Conservation (phyloP, 2,113 vertebrate genomes). For the Lepus europaeus region DNA sequence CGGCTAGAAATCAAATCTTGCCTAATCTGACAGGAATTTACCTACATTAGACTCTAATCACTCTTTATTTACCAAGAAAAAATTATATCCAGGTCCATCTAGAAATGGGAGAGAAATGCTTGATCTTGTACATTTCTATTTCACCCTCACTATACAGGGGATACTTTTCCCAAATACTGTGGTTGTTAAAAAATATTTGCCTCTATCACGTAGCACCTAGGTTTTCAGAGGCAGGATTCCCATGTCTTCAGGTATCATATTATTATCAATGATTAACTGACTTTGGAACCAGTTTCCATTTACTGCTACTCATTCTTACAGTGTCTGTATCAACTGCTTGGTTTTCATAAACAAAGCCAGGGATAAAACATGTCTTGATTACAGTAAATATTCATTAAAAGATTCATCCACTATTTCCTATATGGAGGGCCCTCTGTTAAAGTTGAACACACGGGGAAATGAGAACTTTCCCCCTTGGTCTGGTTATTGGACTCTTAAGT, state of each 20-base stretch:
- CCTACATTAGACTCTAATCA: background rate
- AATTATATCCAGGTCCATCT: background rate
- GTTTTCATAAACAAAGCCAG: background rate
- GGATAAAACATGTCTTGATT: background rate
- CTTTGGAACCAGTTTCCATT: background rate
- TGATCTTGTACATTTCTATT: background rate
- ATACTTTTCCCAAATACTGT: background rate
- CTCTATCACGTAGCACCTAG: background rate
- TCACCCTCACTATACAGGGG: background rate
- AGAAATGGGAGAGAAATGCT: background rate
- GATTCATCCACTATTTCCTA: background rate
- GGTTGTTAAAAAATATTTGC: background rate
- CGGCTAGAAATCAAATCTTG: conserved; percentile 29
- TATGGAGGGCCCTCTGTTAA: background rate
- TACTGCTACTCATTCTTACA: background rate
- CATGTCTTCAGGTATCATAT: background rate
- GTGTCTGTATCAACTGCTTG: background rate
- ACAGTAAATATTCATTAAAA: background rate
- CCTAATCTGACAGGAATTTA: background rate
- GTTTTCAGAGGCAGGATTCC: background rate
- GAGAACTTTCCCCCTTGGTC: background rate
- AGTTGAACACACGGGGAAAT: background rate
- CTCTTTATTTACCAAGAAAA: background rate
- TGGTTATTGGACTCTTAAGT: background rate
- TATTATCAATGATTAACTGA: background rate